Conservation (phyloP, 1,140 invertebrate species). For the Drosophila suzukii region DNA sequence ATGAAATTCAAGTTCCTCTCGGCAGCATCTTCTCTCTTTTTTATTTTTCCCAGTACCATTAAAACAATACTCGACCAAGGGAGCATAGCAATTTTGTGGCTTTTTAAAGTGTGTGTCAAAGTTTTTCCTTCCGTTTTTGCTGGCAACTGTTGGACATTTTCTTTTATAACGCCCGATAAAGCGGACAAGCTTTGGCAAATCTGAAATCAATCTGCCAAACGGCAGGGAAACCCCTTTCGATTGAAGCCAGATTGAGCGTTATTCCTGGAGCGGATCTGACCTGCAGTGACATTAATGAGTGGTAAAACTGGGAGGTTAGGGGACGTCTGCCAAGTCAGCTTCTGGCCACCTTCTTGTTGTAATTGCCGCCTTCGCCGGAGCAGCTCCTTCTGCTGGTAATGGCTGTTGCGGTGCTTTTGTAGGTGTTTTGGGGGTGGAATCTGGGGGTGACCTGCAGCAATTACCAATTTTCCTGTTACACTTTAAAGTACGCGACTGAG, state of each 20-base stretch:
- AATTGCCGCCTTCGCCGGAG: constrained; percentile 26
- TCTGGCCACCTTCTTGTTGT: constrained; percentile 38
- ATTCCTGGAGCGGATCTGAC: constrained; percentile 16
- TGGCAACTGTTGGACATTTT: constrained; percentile 36
- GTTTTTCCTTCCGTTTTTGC: constrained; percentile 2
- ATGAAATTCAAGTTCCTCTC: constrained; percentile 62
- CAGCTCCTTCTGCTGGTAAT: constrained; percentile 46
- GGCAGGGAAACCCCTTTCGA: constrained; percentile 23
- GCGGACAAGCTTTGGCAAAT: constrained; percentile 32
- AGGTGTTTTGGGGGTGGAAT: constrained; percentile 15
- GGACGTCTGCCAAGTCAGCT: constrained; percentile 37
- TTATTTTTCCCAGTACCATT: constrained; percentile 26
- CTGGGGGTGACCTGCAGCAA: constrained; percentile 67
- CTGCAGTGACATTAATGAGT: constrained; percentile 64
- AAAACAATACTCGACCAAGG: constrained; percentile 46
- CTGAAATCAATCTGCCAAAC: constrained; percentile 39
- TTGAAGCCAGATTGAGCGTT: constrained; percentile 52
- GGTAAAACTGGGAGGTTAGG: constrained; percentile 23
- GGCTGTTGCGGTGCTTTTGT: constrained; percentile 61
- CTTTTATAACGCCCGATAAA: constrained; percentile 37
- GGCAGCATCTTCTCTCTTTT: neutral
- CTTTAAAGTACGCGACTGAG: constrained; percentile 56
- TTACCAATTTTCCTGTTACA: constrained; percentile 77
- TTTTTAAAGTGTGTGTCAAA: constrained; percentile 36
- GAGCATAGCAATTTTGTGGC: constrained; percentile 40